These are phyloP conservation scores for Xenopus laevis DNA, from an alignment of 2,113 vertebrate genomes.

Conservation along the genomic window DNA sequence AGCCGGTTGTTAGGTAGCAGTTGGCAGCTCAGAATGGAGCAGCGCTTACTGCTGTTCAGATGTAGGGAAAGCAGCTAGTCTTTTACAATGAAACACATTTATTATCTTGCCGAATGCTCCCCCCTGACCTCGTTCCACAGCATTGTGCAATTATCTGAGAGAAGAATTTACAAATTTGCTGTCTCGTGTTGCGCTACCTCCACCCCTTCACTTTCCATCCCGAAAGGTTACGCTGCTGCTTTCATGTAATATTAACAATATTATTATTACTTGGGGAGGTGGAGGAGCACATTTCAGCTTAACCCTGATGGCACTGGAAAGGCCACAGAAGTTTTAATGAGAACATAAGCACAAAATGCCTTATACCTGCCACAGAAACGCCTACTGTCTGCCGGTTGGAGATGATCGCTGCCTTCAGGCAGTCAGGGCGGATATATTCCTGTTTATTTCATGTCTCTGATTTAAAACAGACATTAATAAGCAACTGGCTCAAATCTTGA, in stretches of 20 bases:
- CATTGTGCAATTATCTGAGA: slow-evolving; percentile 23
- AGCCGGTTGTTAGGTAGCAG: background rate
- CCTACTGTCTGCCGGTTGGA: too few relatives aligned
- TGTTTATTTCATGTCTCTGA: too few relatives aligned
- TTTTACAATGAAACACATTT: slow-evolving; percentile 36
- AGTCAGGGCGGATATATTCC: too few relatives aligned
- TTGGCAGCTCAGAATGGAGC: background rate
- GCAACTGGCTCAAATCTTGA: too few relatives aligned
- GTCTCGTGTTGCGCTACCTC: slow-evolving; percentile 7
- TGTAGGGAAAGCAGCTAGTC: background rate
- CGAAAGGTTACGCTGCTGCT: slow-evolving; percentile 30
- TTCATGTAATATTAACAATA: slow-evolving; percentile 42
- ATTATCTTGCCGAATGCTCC: slow-evolving; percentile 17
- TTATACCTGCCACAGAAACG: too few relatives aligned
- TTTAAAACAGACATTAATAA: too few relatives aligned
- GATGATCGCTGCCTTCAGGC: too few relatives aligned
- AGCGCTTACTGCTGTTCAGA: slow-evolving; percentile 12
- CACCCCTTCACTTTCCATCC: slow-evolving; percentile 24
- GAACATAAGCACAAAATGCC: background rate
- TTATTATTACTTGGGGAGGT: slow-evolving; percentile 39
- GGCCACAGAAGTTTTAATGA: background rate
- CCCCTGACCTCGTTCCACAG: slow-evolving; percentile 25
- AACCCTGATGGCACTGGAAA: slow-evolving; percentile 16
- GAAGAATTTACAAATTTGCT: slow-evolving; percentile 33
- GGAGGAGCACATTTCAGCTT: slow-evolving; percentile 5